phyloP scores from a whole-genome alignment of 2,888 invertebrate genomes.

The Agrotis ipsilon region DNA sequence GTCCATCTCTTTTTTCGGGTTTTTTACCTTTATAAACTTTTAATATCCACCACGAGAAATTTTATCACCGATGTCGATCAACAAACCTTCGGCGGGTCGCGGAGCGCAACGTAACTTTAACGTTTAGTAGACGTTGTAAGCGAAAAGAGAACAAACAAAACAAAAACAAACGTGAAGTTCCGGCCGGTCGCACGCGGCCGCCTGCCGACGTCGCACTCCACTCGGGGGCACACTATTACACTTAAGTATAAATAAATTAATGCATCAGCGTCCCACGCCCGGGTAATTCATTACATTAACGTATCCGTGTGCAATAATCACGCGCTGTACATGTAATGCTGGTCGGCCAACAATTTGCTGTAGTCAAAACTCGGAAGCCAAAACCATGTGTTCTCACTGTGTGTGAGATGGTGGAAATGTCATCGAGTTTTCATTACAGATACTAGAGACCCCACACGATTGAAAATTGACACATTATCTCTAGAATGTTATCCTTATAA shows the following conservation, averaged over 20 bases:
- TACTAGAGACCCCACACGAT: slow-evolving; percentile 67
- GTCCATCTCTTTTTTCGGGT: slow-evolving; percentile 84
- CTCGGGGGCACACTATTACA: slow-evolving; percentile 58
- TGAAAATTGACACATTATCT: slow-evolving; percentile 59
- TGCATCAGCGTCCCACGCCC: slow-evolving; percentile 68
- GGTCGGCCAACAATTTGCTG: slow-evolving; percentile 65
- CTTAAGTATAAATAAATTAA: slow-evolving; percentile 76
- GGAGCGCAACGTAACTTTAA: slow-evolving; percentile 80
- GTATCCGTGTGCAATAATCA: slow-evolving; percentile 69
- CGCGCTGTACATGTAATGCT: slow-evolving; percentile 59
- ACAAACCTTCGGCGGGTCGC: slow-evolving; percentile 76
- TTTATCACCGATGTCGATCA: slow-evolving; percentile 77
- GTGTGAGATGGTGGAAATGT: slow-evolving; percentile 28
- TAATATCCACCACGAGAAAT: slow-evolving; percentile 79
- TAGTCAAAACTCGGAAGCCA: slow-evolving; percentile 60
- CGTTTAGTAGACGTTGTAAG: slow-evolving; percentile 80
- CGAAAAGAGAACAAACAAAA: slow-evolving; percentile 89
- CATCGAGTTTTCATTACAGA: slow-evolving; percentile 63
- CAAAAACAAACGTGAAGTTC: slow-evolving; percentile 88
- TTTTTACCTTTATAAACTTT: slow-evolving; percentile 79
- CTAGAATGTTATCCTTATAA: slow-evolving; percentile 74
- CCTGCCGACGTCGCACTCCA: slow-evolving; percentile 59
- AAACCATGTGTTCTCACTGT: slow-evolving; percentile 36
- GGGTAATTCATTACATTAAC: slow-evolving; percentile 69
- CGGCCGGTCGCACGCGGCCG: slow-evolving; percentile 73